A percentile compares a stretch with the other conserved stretches of the same genome.
phyloP scores from a whole-genome alignment of 1,140 invertebrate genomes.

The Samia ricini region DNA sequence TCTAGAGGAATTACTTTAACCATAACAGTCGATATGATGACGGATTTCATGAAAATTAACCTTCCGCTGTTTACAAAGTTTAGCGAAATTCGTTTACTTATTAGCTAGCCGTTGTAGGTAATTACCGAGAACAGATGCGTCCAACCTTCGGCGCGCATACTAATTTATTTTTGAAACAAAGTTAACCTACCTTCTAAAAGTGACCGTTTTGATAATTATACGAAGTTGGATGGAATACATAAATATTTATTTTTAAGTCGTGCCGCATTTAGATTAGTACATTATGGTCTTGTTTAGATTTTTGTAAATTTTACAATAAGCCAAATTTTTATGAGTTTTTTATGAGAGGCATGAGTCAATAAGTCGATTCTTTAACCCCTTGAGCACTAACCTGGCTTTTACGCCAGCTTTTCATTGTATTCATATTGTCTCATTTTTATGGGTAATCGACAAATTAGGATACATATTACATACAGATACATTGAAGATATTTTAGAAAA shows the following conservation, averaged over 20 bases:
- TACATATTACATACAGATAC: too few relatives aligned
- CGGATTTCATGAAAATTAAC: background rate
- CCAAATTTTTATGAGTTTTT: too few relatives aligned
- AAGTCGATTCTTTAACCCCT: too few relatives aligned
- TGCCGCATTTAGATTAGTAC: background rate
- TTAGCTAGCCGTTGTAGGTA: slow-evolving; percentile 9
- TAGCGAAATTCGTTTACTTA: background rate
- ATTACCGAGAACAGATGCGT: slow-evolving; percentile 31
- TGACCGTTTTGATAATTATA: slow-evolving; percentile 16
- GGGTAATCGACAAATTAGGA: too few relatives aligned
- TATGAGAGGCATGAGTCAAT: too few relatives aligned
- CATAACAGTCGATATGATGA: too few relatives aligned
- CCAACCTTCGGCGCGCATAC: slow-evolving; percentile 23
- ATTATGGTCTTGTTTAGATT: background rate
- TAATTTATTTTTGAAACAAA: slow-evolving; percentile 25
- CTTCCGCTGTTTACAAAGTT: background rate
- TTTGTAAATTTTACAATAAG: too few relatives aligned
- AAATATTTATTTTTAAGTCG: background rate
- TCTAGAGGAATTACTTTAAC: too few relatives aligned
- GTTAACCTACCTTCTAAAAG: slow-evolving; percentile 14
- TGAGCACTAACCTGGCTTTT: too few relatives aligned
- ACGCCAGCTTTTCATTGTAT: too few relatives aligned
- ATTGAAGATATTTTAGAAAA: too few relatives aligned
- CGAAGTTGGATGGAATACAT: slow-evolving; percentile 9
- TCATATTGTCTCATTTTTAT: too few relatives aligned